Evolutionary conservation across 2,113 vertebrate species (phyloP), one percentile per base, ranked within the genome.

Genomic region (Lepus europaeus): DNA sequence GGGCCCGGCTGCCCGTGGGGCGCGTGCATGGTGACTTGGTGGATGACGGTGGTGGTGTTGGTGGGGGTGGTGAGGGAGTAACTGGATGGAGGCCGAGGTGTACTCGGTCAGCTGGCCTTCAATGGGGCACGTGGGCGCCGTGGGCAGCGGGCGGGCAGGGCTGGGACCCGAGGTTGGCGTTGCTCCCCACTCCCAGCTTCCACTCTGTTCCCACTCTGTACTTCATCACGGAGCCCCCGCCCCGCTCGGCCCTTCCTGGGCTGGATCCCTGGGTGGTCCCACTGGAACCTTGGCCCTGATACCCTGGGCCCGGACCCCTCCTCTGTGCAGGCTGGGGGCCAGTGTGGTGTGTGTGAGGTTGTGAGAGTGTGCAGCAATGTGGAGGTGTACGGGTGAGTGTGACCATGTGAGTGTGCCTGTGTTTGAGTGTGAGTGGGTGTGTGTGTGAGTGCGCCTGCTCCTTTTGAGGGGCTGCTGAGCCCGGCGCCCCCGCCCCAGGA

Each of bases 401-500:
- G 45, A 72, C 63, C 33, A n/a, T 51, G 16, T 51, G 27, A 5
- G 13, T 59, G 45, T 45, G 45, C 45, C 45, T 45, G 39, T 45
- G 39, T 45, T 45, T 45, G 45, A 45, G 45, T 45, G 45, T 45
- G 45, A 45, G 6, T 19, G 56, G 12, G 17, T 59, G 56, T 16
- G 56, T 59, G 13, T 59, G 56, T 19, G 19, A 14, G 19, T 1
- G 19, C 56, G 6, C 56, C 14, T 16, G n/a, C 12, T 59, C 31
- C 59, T 6, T 69, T 80, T 1, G 16, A 12, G 1, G 77, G 9
- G 49, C 61, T 80, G 87, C 81, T 95, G 97, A n/a, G 19, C 20
- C 33, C 16, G 9, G 12, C 10, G 5, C 53, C 51, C 14, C 11
- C 53, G 5, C 17, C 33, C 17, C 98, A 99, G 99, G 99, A 13